Percentiles rank a stretch among this genome's conserved stretches.
These are phyloP conservation scores for Agonopterix heracliana DNA, from an alignment of 2,888 invertebrate genomes.

Conservation along the genomic window DNA sequence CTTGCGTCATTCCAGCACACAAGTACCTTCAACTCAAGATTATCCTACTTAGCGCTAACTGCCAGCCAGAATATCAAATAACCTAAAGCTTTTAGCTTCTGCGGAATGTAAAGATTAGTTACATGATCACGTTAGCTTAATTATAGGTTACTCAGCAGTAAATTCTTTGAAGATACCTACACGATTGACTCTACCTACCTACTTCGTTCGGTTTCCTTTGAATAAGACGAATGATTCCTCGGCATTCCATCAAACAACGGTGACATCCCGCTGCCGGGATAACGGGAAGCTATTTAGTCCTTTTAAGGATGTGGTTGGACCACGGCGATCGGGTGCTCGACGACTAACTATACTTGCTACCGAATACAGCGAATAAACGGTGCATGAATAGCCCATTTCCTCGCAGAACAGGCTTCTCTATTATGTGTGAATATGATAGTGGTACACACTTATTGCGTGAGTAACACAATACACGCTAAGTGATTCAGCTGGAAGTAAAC, in stretches of 20 bases:
- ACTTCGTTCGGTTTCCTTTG: too few relatives aligned
- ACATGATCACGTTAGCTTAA: too few relatives aligned
- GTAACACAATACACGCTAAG: constrained; percentile 16
- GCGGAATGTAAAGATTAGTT: too few relatives aligned
- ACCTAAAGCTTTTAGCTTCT: background rate
- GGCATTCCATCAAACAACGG: constrained; percentile 48
- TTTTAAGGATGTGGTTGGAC: constrained; percentile 51
- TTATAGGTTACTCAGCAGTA: too few relatives aligned
- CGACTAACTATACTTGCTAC: constrained; percentile 33
- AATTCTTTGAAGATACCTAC: too few relatives aligned
- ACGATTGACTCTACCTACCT: too few relatives aligned
- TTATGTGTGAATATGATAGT: constrained; percentile 23
- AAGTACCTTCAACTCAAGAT: too few relatives aligned
- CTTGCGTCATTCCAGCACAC: constrained; percentile 8
- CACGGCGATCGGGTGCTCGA: constrained; percentile 18
- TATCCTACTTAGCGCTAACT: too few relatives aligned
- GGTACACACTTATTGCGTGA: constrained; percentile 15
- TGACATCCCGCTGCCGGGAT: constrained; percentile 40
- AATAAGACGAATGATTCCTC: background rate
- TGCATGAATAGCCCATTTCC: constrained; percentile 35
- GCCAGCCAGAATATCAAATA: background rate
- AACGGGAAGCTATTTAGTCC: constrained; percentile 62
- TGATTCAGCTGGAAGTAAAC: constrained; percentile 22
- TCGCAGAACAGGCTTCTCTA: constrained; percentile 6
- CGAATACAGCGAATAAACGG: constrained; percentile 30